Evolutionary conservation across 2,113 vertebrate species (phyloP).

Genomic region (Rhadina sibilatrix): DNA sequence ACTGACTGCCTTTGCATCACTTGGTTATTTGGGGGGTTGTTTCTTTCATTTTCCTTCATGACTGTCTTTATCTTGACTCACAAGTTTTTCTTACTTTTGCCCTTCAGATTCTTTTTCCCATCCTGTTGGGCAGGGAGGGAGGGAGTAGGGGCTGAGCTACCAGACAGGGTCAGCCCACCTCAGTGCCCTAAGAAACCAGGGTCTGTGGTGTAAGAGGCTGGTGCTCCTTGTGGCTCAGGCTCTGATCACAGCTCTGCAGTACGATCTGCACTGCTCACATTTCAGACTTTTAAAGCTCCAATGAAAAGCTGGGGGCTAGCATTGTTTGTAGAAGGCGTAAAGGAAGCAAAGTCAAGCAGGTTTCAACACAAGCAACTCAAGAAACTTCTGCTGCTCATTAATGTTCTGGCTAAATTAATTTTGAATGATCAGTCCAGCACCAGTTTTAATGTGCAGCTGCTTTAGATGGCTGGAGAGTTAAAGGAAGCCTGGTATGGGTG

Average conservation of each 20-base stretch:
- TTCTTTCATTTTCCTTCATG: background rate
- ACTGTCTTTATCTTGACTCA: background rate
- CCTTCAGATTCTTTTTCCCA: background rate
- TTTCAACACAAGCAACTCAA: background rate
- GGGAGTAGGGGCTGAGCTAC: background rate
- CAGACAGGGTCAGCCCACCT: background rate
- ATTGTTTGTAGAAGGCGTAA: background rate
- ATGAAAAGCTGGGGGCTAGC: background rate
- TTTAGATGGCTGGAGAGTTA: background rate
- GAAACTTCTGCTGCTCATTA: background rate
- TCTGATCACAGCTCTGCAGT: background rate
- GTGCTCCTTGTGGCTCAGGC: background rate
- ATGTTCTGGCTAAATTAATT: background rate
- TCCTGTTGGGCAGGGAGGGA: fast-evolving
- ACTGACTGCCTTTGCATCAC: background rate
- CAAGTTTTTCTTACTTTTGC: background rate
- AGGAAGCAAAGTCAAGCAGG: background rate
- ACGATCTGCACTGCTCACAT: background rate
- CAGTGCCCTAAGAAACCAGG: background rate
- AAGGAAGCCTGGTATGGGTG: background rate
- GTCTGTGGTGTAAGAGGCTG: background rate
- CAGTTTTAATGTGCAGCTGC: background rate
- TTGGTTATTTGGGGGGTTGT: background rate
- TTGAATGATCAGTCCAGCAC: background rate
- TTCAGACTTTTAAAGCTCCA: background rate